Evolutionary conservation across 2,113 vertebrate genomes (phyloP), one percentile per base, ranked within the genome.

Genomic region (Cariama cristata): DNA sequence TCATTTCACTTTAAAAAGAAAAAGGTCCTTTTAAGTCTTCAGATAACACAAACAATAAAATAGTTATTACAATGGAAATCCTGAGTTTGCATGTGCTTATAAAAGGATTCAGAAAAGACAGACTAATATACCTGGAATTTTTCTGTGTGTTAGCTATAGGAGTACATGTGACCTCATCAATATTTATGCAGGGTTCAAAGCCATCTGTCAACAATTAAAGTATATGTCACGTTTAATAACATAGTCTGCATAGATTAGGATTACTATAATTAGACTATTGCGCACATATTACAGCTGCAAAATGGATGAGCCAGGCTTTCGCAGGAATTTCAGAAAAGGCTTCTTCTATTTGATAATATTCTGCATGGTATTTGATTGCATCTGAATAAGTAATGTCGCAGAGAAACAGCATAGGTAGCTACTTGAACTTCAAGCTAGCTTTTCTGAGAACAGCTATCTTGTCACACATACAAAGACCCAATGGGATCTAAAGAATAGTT

Each of bases 121-220:
- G 49, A 38, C 6, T 66, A 79, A 84, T 91, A 66, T 93, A 96
- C 84, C 96, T 96, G 89, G n/a, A 76, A 38, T 18, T 93, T 93
- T 62, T 92, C 6, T 83, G 17, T 60, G 33, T 73, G 30, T 23
- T 85, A 85, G 32, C 56, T 95, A 14, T 60, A 85, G 35, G 28
- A 89, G 21, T 91, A 52, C 2, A 6, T 42, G 50, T 81, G 62
- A 76, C 38, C 53, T 97, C 90, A 94, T 96, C 95, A 95, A 97
- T 96, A 97, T 97, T 96, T 95, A 97, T 91, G n/a, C 16, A 40
- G 14, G 49, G 47, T 93, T 97, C 60, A 95, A 91, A 95, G 66
- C 91, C 94, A 97, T 96, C 95, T 97, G 97, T 95, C 96, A 93
- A 93, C 96, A 96, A 96, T 96, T 97, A 97, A 91, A 97, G 93